A percentile compares a stretch with the other conserved stretches of the same genome.
phyloP scores from a whole-genome alignment of 2,797 vertebrate genomes.

The Sarcophilus harrisii region DNA sequence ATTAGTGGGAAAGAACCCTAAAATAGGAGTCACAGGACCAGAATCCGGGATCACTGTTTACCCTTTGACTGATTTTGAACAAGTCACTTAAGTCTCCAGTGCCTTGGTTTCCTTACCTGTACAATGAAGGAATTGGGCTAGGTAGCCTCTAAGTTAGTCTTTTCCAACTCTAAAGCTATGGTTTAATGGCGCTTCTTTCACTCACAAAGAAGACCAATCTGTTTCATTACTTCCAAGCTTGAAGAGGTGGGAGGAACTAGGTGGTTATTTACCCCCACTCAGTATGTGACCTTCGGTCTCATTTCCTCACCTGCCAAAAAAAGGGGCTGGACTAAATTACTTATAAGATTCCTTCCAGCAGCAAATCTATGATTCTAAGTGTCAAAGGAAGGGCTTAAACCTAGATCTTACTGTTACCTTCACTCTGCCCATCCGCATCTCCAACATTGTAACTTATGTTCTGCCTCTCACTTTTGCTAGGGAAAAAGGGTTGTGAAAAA shows the following conservation, averaged over 20 bases:
- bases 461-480: background rate
- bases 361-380: background rate
- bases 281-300: background rate
- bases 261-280: too few species aligned
- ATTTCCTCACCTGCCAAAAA: background rate
- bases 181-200: too few species aligned
- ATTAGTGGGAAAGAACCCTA: too few species aligned
- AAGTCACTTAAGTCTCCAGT: too few species aligned
- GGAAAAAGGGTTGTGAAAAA: slow-evolving; percentile 4
- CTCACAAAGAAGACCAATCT: too few species aligned
- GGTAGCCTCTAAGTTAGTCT: too few species aligned
- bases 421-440: background rate
- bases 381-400: background rate
- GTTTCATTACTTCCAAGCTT: too few species aligned
- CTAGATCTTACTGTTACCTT: background rate
- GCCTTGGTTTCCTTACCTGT: too few species aligned
- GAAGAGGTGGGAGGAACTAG: too few species aligned
- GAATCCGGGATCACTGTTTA: too few species aligned
- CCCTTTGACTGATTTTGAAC: too few species aligned
- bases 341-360: background rate
- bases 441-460: background rate
- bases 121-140: background rate
- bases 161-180: background rate
- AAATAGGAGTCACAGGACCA: too few species aligned
- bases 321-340: background rate